A percentile compares a stretch with the other conserved stretches of the same genome.
Evolutionary conservation across 2,888 invertebrate genomes (phyloP).

Genomic region (Rhabditoides inermis): DNA sequence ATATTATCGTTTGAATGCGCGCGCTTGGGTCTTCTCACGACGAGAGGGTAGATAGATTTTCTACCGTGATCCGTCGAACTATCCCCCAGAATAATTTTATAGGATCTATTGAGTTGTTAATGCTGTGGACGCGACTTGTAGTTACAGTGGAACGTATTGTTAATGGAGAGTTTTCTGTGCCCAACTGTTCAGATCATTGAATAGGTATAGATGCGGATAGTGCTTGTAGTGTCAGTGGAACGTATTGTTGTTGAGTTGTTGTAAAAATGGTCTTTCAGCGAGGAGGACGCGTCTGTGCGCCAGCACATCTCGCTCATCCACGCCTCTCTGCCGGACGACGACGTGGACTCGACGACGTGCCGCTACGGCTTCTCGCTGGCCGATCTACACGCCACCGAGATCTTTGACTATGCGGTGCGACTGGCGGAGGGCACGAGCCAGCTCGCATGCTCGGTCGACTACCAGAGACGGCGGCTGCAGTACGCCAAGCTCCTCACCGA

Average conservation of each 20-base stretch:
- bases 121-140: too few species aligned
- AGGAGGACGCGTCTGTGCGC: conserved; percentile 22
- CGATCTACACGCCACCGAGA: conserved; percentile 50
- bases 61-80: too few species aligned
- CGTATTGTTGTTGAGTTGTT: background rate
- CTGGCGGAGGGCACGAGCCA: conserved; percentile 24
- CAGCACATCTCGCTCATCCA: conserved; percentile 41
- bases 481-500: conserved; percentile 39
- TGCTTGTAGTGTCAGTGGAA: too few species aligned
- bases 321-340: conserved; percentile 46
- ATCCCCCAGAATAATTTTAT: too few species aligned
- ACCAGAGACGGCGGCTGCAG: conserved; percentile 30
- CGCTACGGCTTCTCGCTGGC: conserved; percentile 25
- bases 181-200: too few species aligned
- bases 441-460: conserved; percentile 27
- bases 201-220: too few species aligned
- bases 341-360: background rate
- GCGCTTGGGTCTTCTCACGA: too few species aligned
- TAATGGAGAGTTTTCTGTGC: too few species aligned
- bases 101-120: too few species aligned
- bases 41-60: too few species aligned
- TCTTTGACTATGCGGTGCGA: conserved; percentile 42
- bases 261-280: conserved; percentile 10
- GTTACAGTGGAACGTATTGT: too few species aligned
- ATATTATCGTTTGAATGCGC: too few species aligned